Base-by-base conservation (phyloP, 64 coral and sea anemone genomes). In the Montipora foliosa region DNA sequence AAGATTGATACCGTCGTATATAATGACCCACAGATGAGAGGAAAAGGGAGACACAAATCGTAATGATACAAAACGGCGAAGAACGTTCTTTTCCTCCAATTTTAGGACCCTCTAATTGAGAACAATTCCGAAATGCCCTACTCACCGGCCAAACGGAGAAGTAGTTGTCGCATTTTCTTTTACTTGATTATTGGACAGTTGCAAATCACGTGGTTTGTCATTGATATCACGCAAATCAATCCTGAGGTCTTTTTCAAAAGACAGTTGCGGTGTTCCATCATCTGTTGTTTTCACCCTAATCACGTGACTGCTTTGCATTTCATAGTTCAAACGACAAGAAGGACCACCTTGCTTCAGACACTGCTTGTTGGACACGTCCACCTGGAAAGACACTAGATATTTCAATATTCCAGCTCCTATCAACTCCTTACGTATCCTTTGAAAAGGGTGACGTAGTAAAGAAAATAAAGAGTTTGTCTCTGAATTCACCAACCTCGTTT, bases 131-230 rank as follows among this genome's bases (percentile, higher is more conserved):
- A 71, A 71, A 71, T 21, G 13, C 66, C 60, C 73, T 3, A 66
- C 93, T 19, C 67, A 90, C 76, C 48, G 80, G 46, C 95, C 95
- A 75, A 96, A 90, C 74, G 93, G 49, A 4, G 91, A 66, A 37
- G 90, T 90, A 20, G 73, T 79, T 6, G 78, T 76, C 2, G 95
- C 91, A 48, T 96, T 87, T 20, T 96, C 95, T 53, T 46, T 66
- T 14, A 96, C 87, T 79, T 53, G 80, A 21, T 87, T 96, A 89
- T 75, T 93, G 72, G 95, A 93, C 12, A 96, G 44, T 60, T 87
- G 85, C 24, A 96, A 79, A 59, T 90, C 82, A 70, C 95, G 95
- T 47, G 95, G 95, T 52, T 83, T 88, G 60, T 96, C 95, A 50
- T 96, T 96, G 22, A 96, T 47, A 50, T 96, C 87, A 29, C 87